A percentile compares a stretch with the other conserved stretches of the same genome.
Conservation (phyloP, 2,888 invertebrate species). For the Nysson spinosus region DNA sequence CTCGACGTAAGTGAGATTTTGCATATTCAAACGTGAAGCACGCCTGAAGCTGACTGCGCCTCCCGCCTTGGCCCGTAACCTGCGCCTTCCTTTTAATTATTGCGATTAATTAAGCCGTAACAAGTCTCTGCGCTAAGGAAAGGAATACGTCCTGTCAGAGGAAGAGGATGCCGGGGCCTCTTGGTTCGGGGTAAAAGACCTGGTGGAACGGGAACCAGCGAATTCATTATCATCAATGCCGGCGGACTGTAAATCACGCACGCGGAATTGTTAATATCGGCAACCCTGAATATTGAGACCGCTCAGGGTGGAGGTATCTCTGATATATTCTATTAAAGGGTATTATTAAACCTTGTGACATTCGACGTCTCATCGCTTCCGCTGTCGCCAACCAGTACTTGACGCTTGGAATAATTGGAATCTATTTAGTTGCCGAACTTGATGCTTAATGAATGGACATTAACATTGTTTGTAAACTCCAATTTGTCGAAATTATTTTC, state of each 20-base stretch:
- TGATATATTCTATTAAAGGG: too few relatives aligned
- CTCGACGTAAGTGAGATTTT: constrained; percentile 60
- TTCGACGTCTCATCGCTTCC: too few relatives aligned
- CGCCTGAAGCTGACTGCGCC: constrained; percentile 57
- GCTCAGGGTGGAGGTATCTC: too few relatives aligned
- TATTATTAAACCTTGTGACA: constrained; percentile 35
- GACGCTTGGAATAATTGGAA: too few relatives aligned
- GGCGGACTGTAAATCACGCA: constrained; percentile 45
- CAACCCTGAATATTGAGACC: constrained; percentile 30
- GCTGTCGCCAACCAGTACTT: too few relatives aligned
- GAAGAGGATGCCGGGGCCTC: constrained; percentile 19
- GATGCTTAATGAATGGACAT: too few relatives aligned
- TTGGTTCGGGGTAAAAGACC: constrained; percentile 12
- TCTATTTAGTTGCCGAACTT: too few relatives aligned
- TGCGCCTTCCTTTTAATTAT: constrained; percentile 73
- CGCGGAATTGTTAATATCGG: constrained; percentile 51
- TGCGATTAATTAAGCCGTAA: constrained; percentile 74
- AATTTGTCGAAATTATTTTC: too few relatives aligned
- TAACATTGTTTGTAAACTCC: too few relatives aligned
- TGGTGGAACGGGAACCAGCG: constrained; percentile 10
- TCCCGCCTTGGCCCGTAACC: constrained; percentile 37
- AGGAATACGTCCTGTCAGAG: too few relatives aligned
- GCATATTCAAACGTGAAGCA: constrained; percentile 69
- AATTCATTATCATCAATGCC: constrained; percentile 56
- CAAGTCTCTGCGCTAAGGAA: constrained; percentile 60